Evolutionary conservation across 92 coral and sea anemone species (phyloP), one percentile per base, ranked within the genome.

Genomic region (Porites divaricata): DNA sequence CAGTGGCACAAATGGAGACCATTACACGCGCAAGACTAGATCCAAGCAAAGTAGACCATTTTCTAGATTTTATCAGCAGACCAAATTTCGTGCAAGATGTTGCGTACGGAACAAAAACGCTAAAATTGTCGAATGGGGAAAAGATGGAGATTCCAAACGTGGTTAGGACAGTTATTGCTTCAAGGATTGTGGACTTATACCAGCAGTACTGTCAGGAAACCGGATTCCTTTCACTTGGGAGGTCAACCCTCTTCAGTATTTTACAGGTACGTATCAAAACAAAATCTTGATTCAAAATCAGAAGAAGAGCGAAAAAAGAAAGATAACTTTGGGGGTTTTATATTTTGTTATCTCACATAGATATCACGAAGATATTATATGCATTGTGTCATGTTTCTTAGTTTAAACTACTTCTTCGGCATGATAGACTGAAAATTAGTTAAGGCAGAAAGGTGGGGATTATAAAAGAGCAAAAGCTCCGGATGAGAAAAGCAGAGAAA

Each of bases 61-160:
- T 88, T 61, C 76, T 88, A 26, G 84, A 87, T 51, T 87, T 87
- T 22, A 87, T 87, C 21, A 74, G 81, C 54, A 74, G 83, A 15
- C 93, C 93, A 45, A 81, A 81, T 63, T 90, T 72, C 71, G 66
- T 90, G 4, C 93, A 90, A 81, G 93, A 90, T 86, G 93, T 90
- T 35, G 93, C 93, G 41, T 86, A 75, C 63, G 93, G 93, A 15
- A 89, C 92, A 21, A 85, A 81, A 50, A 85, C 74, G 19, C 70
- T 82, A 11, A 86, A 67, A 65, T 85, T 90, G 56, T 57, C 85
- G 1, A 86, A 49, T 41, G 93, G 93, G 21, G 85, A 69, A 62
- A 56, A 21, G 52, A 21, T 89, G 25, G 90, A 89, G 63, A 89
- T 89, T 17, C 90, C 93, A 66, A 89, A 80, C 25, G 92, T 63